These are phyloP conservation scores for Cydia pomonella DNA, from an alignment of 1,140 invertebrate species.

Conservation along the genomic window DNA sequence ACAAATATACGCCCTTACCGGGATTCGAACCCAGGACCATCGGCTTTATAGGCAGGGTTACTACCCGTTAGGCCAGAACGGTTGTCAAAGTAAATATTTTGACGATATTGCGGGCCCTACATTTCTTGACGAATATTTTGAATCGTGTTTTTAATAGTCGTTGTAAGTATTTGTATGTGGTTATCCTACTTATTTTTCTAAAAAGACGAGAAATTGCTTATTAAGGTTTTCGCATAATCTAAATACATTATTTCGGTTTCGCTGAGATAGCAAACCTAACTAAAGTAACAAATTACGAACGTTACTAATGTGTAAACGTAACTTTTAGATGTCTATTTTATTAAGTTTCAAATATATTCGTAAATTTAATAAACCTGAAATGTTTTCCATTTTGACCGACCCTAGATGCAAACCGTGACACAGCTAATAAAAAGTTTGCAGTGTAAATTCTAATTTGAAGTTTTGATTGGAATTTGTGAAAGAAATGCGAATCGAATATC, in stretches of 20 bases:
- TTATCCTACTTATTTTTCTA: too few species aligned
- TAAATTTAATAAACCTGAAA: not conserved
- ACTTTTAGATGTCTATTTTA: not conserved
- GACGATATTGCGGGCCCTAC: too few species aligned
- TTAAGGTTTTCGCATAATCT: too few species aligned
- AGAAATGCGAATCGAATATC: not conserved
- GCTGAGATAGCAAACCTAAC: not conserved
- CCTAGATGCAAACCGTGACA: conserved; percentile 13
- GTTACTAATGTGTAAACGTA: not conserved
- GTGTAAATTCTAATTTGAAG: not conserved
- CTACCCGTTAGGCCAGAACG: too few species aligned
- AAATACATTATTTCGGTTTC: not conserved
- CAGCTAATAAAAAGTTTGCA: conserved; percentile 14
- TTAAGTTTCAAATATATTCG: not conserved
- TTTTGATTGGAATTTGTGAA: not conserved
- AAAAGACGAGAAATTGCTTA: too few species aligned
- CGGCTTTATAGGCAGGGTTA: too few species aligned
- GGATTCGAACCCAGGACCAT: too few species aligned
- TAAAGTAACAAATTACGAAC: not conserved
- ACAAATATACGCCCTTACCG: too few species aligned
- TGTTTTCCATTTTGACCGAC: not conserved
- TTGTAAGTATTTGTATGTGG: too few species aligned
- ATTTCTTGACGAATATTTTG: too few species aligned
- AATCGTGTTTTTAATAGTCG: too few species aligned
- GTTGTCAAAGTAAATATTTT: too few species aligned